Conservation (phyloP, 2,797 vertebrate genomes). For the Triplophysa bombifrons region DNA sequence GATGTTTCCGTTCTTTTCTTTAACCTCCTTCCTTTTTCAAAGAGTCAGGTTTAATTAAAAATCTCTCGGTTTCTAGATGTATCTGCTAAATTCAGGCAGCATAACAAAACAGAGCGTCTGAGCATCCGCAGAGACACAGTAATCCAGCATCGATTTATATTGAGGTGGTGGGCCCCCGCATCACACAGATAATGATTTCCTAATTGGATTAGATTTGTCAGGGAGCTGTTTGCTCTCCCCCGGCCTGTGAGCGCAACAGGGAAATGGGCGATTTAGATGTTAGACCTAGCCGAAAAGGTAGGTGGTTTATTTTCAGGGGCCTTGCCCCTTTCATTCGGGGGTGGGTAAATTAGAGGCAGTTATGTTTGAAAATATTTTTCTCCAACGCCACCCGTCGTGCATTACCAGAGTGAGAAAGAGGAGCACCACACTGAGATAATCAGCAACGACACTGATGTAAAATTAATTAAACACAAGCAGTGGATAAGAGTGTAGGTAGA, state of each 20-base stretch:
- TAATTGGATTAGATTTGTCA: conserved; percentile 64
- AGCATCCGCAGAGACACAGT: conserved; percentile 4
- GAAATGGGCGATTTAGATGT: conserved; percentile 59
- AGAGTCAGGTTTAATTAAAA: conserved; percentile 25
- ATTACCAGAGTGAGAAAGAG: conserved; percentile 62
- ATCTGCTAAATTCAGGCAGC: conserved; percentile 17
- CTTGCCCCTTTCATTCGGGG: conserved; percentile 53
- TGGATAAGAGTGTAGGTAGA: conserved; percentile 37
- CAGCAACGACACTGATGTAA: conserved; percentile 71
- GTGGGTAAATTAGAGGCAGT: conserved; percentile 67
- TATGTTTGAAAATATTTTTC: conserved; percentile 68
- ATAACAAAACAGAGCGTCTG: conserved; percentile 22
- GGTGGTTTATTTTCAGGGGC: conserved; percentile 61
- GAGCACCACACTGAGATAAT: conserved; percentile 70
- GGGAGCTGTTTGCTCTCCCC: conserved; percentile 47
- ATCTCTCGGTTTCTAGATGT: not conserved
- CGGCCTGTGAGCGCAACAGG: conserved; percentile 34
- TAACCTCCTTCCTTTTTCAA: not conserved
- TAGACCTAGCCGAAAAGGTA: conserved; percentile 60
- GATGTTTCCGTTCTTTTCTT: not conserved
- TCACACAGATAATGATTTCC: conserved; percentile 57
- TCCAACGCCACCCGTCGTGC: conserved; percentile 66
- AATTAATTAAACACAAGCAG: conserved; percentile 71
- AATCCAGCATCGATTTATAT: conserved; percentile 47
- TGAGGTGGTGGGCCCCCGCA: conserved; percentile 42